Evolutionary conservation across 2,113 vertebrate genomes (phyloP).

Genomic region (Cochlearius cochlearius): DNA sequence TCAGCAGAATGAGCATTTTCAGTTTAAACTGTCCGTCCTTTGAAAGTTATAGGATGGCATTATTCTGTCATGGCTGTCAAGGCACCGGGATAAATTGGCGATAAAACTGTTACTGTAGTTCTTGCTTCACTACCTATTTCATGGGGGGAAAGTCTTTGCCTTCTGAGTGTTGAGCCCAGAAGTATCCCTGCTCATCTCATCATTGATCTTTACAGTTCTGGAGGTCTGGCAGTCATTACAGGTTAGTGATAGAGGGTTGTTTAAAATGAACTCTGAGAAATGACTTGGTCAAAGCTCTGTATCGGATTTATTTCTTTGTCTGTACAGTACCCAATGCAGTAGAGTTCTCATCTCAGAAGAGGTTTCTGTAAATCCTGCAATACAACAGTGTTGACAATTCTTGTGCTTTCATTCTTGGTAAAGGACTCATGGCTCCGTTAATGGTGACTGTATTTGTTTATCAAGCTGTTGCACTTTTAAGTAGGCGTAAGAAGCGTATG

Average conservation of each 20-base stretch:
- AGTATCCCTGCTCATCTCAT: neutral
- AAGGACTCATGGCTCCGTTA: neutral
- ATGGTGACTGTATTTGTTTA: neutral
- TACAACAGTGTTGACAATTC: neutral
- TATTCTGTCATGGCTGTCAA: neutral
- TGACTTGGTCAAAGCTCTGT: neutral
- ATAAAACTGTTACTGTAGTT: neutral
- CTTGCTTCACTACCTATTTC: neutral
- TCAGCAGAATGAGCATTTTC: neutral
- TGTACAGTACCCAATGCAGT: neutral
- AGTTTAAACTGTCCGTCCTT: neutral
- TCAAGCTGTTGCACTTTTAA: neutral
- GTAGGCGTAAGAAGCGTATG: fast-evolving
- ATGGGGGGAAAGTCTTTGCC: neutral
- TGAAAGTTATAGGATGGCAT: neutral
- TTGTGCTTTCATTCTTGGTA: neutral
- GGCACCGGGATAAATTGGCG: neutral
- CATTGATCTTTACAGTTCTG: neutral
- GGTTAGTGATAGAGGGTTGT: neutral
- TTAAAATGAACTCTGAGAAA: neutral
- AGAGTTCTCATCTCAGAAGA: neutral
- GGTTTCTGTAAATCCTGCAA: neutral
- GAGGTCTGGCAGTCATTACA: neutral
- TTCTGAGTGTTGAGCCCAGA: neutral
- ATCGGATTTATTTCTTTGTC: neutral